Base-by-base conservation (phyloP, 2,113 vertebrate species). In the Silurus glanis region DNA sequence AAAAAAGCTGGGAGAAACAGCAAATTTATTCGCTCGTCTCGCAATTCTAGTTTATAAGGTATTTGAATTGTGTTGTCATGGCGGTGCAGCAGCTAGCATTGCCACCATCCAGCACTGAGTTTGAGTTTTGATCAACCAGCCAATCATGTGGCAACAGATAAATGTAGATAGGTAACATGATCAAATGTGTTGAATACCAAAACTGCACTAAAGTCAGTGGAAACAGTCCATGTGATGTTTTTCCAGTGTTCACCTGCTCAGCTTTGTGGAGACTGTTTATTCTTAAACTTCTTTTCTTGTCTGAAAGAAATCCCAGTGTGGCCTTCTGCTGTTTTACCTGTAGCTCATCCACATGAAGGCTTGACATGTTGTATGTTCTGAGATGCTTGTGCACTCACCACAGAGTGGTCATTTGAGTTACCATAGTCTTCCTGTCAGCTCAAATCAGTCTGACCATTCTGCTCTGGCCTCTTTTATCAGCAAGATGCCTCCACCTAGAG, bases 381-480 rank as follows among this genome's bases (percentile, higher is more conserved):
- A 25, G 75, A 78, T 56, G 75, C 13, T 78, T 78, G 56, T 78
- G 51, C 56, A 13, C n/a, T 78, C 75, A 56, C 12, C 51, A 53
- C 74, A 55, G 51, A 17, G 51, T 56, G 13, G 51, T 56, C 55
- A 53, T 78, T 55, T 78, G n/a, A 28, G 75, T 55, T 55, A 78
- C 51, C 13, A 56, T 28, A 56, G 8, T 78, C 75, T 78, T 56
- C 75, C 75, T 78, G 51, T 56, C 75, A 56, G 51, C 75, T 78
- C n/a, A 78, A 56, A 78, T 78, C 51, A 56, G 51, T 17, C 75
- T 78, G 75, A 23, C 75, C n/a, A 79, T 79, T 58, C 75, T 79
- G 53, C 25, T 58, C 53, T 37, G 25, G 58, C 51, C 75, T 56
- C 47, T 78, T 6, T 78, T 51, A 56, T 58, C 53, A 79, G 28